phyloP scores from a whole-genome alignment of 2,888 invertebrate species.

The Epiperipatus broadwayi region DNA sequence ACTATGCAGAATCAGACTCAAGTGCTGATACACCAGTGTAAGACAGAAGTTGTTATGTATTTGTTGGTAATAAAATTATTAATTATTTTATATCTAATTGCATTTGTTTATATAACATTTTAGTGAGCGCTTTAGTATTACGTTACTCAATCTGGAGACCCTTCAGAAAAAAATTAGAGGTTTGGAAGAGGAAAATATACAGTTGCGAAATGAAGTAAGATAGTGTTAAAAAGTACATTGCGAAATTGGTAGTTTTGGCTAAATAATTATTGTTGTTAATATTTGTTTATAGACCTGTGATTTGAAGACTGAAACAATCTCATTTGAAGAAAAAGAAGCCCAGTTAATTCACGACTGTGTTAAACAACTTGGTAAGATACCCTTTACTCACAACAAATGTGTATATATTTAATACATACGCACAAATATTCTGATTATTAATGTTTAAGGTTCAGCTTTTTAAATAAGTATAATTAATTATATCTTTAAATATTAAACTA shows the following conservation, averaged over 20 bases:
- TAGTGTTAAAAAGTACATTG: neutral
- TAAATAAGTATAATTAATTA: too few species aligned
- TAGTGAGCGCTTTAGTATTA: neutral
- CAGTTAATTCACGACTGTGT: conserved; percentile 68
- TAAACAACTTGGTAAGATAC: conserved; percentile 57
- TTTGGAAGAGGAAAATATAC: conserved; percentile 73
- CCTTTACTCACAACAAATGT: too few species aligned
- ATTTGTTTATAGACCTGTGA: too few species aligned
- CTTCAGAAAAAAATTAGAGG: conserved; percentile 63
- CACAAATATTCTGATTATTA: too few species aligned
- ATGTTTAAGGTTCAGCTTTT: too few species aligned
- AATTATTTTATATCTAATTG: conserved; percentile 10
- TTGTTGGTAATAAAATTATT: conserved; percentile 1
- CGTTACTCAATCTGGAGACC: conserved; percentile 44
- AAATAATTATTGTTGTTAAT: too few species aligned
- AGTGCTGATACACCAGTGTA: conserved; percentile 26
- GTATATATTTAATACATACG: too few species aligned
- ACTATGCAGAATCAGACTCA: conserved; percentile 44
- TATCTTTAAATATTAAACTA: too few species aligned
- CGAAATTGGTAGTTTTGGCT: neutral
- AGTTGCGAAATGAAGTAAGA: conserved; percentile 53
- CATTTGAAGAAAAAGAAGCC: conserved; percentile 75
- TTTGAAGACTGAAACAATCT: too few species aligned
- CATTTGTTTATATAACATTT: too few species aligned
- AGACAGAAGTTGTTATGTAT: conserved; percentile 6